Evolutionary conservation across 2,113 vertebrate genomes (phyloP), one percentile per base, ranked within the genome.

Genomic region (Tragelaphus imberbis): DNA sequence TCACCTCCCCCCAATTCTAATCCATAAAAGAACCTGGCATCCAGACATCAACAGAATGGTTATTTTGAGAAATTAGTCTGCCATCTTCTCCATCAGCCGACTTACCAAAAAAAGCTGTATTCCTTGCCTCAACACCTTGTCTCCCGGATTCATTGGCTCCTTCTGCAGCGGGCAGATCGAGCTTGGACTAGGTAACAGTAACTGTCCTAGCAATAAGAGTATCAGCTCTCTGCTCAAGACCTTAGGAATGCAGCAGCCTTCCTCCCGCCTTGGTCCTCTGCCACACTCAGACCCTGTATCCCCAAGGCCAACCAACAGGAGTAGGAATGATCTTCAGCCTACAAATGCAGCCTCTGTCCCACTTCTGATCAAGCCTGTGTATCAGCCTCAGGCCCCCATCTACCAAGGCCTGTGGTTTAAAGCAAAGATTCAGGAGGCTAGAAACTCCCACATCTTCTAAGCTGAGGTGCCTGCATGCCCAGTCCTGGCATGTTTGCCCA

Each of bases 31-130:
- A 77, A 77, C 40, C 40, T 77, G 40, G 40, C 40, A 77, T 77
- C 40, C 71, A 77, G 40, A 77, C 6, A 14, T 5, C 6, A 0
- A 77, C 40, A 77, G 40, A 77, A 77, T 27, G 40, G 23, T 77
- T 44, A 77, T 77, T 44, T 77, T 77, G 40, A 77, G 40, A 44
- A 44, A 77, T 77, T 44, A 77, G 12, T 44, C 36, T 27, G 40
- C 71, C 23, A 77, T 77, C 71, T 44, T 44, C 71, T 44, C 71
- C 0, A 0, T 77, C 71, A 44, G 12, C 23, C 0, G 1, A 77
- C 71, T 77, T 77, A 27, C 71, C 23, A 77, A 44, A 77, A 44
- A 27, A 77, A 27, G 40, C 44, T 77, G 71, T 77, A 44, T 77
- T 77, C 71, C 71, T 77, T 77, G 71, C 40, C 40, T 77, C 23